phyloP scores from a whole-genome alignment of 1,140 invertebrate genomes.

The Manduca sexta region DNA sequence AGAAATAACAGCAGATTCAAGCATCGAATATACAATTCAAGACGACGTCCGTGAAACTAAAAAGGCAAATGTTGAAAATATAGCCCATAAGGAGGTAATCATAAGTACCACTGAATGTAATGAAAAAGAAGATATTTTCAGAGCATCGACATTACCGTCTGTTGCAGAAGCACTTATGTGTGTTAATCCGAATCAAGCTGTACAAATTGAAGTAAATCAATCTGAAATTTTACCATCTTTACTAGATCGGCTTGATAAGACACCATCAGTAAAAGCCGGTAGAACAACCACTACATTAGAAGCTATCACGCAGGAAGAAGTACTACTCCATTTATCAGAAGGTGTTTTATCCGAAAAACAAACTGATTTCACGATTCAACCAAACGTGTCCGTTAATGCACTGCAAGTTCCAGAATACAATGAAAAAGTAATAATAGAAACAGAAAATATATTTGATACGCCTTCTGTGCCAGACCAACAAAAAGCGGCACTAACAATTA shows the following conservation, averaged over 20 bases:
- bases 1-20: conserved; percentile 38
- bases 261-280: conserved; percentile 19
- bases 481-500: conserved; percentile 32
- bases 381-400: conserved; percentile 27
- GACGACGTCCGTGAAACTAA: conserved; percentile 11
- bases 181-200: conserved; percentile 36
- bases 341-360: conserved; percentile 19
- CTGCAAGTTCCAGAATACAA: conserved; percentile 40
- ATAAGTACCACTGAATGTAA: conserved; percentile 38
- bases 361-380: conserved; percentile 14
- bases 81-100: conserved; percentile 41
- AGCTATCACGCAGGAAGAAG: conserved; percentile 51
- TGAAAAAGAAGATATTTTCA: conserved; percentile 46
- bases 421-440: conserved; percentile 40
- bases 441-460: conserved; percentile 30
- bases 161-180: conserved; percentile 24
- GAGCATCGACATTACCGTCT: conserved; percentile 15
- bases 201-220: conserved; percentile 39
- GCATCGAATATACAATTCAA: conserved; percentile 26
- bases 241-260: conserved; percentile 16
- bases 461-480: conserved; percentile 35
- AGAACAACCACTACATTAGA: conserved; percentile 25
- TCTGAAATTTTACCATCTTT: conserved; percentile 27
- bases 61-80: conserved; percentile 39
- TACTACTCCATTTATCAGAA: conserved; percentile 37